These are phyloP conservation scores for Patiria miniata DNA, from an alignment of 35 echinoderm and acorn worm species.

Conservation along the genomic window DNA sequence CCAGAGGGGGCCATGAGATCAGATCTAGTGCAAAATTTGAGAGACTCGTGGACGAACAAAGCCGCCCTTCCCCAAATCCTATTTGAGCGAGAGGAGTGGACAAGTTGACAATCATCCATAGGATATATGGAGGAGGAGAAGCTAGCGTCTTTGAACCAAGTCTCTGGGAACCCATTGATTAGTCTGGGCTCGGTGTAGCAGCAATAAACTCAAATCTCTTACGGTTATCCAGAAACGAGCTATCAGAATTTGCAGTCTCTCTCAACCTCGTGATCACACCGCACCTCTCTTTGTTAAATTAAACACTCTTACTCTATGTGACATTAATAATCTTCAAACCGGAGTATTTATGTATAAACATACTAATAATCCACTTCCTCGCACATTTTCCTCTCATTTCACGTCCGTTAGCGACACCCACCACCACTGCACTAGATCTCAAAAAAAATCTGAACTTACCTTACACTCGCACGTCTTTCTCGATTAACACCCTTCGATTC, in stretches of 20 bases:
- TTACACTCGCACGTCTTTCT: neutral
- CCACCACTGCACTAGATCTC: neutral
- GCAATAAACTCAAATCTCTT: neutral
- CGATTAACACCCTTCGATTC: neutral
- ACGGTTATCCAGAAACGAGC: neutral
- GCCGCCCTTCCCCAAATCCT: neutral
- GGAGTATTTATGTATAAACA: neutral
- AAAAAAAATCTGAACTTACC: neutral
- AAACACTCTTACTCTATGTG: neutral
- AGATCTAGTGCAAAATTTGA: neutral
- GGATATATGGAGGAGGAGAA: neutral
- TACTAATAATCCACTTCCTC: neutral
- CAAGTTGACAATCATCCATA: neutral
- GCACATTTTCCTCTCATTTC: neutral
- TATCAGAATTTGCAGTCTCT: neutral
- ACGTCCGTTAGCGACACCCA: neutral
- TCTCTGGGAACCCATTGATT: no score
- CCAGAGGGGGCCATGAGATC: no score
- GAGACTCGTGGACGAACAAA: neutral
- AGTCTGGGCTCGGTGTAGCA: neutral
- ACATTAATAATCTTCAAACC: conserved; percentile 5
- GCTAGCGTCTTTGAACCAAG: neutral
- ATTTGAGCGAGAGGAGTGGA: neutral
- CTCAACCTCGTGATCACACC: conserved; percentile 3
- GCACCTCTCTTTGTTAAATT: neutral